Evolutionary conservation across 2,797 vertebrate genomes (phyloP), one percentile per base, ranked within the genome.

Genomic region (Xyrichtys novacula): DNA sequence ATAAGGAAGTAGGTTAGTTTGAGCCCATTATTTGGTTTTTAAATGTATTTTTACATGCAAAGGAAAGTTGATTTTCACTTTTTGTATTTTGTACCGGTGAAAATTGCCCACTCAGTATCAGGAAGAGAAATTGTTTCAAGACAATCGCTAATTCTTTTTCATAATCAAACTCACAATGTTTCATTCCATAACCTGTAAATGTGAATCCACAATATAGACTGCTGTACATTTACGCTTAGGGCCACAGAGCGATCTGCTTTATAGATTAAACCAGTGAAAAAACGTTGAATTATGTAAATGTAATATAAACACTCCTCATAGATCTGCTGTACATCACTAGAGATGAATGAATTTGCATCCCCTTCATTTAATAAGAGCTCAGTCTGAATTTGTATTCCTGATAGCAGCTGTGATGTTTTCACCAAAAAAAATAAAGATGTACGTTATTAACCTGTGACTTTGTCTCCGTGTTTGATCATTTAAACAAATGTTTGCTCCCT

Each of bases 371-470:
- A 36, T 34, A 15, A 1, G n/a, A n/a, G n/a, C 22, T 58, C 7
- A 31, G 5, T 28, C 10, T 17, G n/a, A 7, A 11, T 8, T 70
- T 39, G 15, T 36, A 11, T 22, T 70, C 22, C 20, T 12, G 32
- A 25, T 6, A 14, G 7, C 55, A 26, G 50, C 42, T 39, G 39
- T 4, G 46, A 23, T 55, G 64, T 47, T 66, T 69, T 29, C 11
- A 32, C 11, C 23, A 7, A 10, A 47, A 9, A 55, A 8, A 49
- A 36, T 11, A 4, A 19, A 52, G 26, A 65, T 1, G 26, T 31
- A 11, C 31, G 50, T 5, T 59, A 17, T 68, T 74, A 66, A 78
- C 63, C 59, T 38, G 7, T 12, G 20, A 57, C 67, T 67, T 28
- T 56, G 34, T 29, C 39, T 50, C 34, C 11, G 1, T 31, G 20